These are phyloP conservation scores for Bombus cullumanus DNA, from an alignment of 1,140 invertebrate genomes.

Conservation along the genomic window DNA sequence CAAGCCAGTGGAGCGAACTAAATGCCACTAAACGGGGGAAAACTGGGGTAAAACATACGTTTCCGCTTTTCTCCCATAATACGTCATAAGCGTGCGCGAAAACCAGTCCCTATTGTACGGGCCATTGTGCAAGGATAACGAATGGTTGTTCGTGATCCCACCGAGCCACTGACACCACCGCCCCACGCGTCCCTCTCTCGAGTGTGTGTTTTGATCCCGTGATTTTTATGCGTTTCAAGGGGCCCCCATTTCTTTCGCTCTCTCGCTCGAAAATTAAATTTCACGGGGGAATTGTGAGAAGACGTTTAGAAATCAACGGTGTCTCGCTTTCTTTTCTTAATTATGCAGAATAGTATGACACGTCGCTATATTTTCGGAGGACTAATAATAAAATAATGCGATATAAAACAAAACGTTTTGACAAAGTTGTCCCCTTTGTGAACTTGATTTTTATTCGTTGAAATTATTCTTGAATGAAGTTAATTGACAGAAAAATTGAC, in stretches of 20 bases:
- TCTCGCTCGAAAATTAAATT: conserved; percentile 18
- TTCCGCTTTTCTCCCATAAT: conserved; percentile 79
- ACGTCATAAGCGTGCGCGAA: conserved; percentile 77
- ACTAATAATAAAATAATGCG: not conserved
- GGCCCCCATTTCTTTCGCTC: not conserved
- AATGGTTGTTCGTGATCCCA: conserved; percentile 70
- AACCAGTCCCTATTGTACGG: conserved; percentile 73
- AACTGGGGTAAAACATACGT: conserved; percentile 80
- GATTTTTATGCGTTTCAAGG: conserved; percentile 48
- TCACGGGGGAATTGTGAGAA: conserved; percentile 11
- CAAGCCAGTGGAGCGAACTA: conserved; percentile 76
- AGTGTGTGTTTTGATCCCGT: conserved; percentile 70
- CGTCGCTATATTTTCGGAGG: not conserved
- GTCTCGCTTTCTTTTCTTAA: not conserved
- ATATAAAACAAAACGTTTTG: not conserved
- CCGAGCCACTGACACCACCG: conserved; percentile 35
- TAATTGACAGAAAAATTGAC: too few species aligned
- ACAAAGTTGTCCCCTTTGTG: not conserved
- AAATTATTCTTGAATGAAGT: not conserved
- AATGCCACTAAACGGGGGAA: conserved; percentile 78
- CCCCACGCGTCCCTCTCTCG: conserved; percentile 2
- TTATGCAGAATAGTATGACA: not conserved
- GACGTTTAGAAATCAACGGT: not conserved
- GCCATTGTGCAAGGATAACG: conserved; percentile 75
- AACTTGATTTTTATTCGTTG: not conserved